Evolutionary conservation across 1,140 invertebrate genomes (phyloP), one percentile per base, ranked within the genome.

Genomic region (Physella acuta): DNA sequence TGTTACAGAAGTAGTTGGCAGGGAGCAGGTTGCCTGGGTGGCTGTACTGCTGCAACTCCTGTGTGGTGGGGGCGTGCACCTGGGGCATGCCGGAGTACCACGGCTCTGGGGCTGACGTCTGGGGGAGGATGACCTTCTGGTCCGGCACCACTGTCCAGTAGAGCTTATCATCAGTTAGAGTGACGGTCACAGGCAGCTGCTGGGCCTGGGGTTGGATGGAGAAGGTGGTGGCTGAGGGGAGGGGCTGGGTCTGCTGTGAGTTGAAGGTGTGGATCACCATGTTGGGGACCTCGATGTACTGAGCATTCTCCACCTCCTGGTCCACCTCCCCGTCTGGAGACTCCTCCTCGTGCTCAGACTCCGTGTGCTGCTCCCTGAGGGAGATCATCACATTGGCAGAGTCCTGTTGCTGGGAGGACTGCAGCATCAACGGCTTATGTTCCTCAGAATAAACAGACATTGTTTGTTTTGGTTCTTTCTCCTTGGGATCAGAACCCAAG

Each of bases 41-140:
- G 44, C 28, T 64, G 49, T 52, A 64, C 49, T 64, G 64, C 34
- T 66, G 64, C 2, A 66, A 34, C 24, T 68, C 66, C n/a, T 68
- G 66, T 20, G 55, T 30, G 24, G 55, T 30, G 0, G 66, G 56
- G 8, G 66, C 37, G 39, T 68, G 66, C 28, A 68, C 66, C 37
- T 68, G 66, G 16, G 66, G 55, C 55, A 68, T 68, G 2, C 56
- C 66, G 31, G 66, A 68, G 33, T 68, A 68, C 66, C 66, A 68
- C 20, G 66, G 66, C 28, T 68, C 66, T 3, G 64, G 52, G 4
- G 52, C 51, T n/a, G 64, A 24, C 11, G 33, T 28, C 36, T 36
- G 34, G 0, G 33, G 36, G 33, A 24, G 2, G 24, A 30, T 49
- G 14, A 33, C 2, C 33, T 24, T 67, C 52, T 64, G 62, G 2